phyloP scores from a whole-genome alignment of 2,113 vertebrate species.

The Monarcha castaneiventris region DNA sequence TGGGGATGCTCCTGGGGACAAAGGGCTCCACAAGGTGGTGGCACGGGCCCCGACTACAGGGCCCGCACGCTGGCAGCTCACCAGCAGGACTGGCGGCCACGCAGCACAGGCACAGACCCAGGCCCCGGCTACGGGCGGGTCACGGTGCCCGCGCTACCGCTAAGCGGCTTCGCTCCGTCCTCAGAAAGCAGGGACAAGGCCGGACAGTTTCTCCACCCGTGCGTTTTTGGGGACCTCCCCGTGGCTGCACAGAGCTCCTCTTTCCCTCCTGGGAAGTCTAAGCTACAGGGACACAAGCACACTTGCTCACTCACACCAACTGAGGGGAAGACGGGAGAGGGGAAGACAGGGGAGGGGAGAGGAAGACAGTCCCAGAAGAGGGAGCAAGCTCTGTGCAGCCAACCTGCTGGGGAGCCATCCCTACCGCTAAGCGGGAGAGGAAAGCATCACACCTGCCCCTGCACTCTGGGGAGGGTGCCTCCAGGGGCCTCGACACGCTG shows the following conservation, averaged over 20 bases:
- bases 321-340: too few relatives aligned
- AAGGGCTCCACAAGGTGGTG: background rate
- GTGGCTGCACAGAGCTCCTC: background rate
- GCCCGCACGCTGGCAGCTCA: background rate
- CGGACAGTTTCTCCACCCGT: accelerated
- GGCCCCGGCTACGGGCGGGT: background rate
- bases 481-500: too few relatives aligned
- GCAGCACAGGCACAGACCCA: background rate
- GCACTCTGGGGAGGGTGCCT: too few relatives aligned
- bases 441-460: too few relatives aligned
- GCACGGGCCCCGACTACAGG: background rate
- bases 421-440: too few relatives aligned
- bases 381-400: too few relatives aligned
- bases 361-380: too few relatives aligned
- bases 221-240: background rate
- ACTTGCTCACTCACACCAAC: background rate
- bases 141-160: background rate
- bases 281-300: background rate
- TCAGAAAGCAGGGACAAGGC: background rate
- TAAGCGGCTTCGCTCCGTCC: accelerated
- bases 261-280: background rate
- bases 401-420: too few relatives aligned
- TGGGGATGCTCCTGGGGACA: background rate
- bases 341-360: too few relatives aligned
- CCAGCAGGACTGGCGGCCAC: background rate